Evolutionary conservation across 1,140 invertebrate genomes (phyloP).

Genomic region (Nixonia krombeini): DNA sequence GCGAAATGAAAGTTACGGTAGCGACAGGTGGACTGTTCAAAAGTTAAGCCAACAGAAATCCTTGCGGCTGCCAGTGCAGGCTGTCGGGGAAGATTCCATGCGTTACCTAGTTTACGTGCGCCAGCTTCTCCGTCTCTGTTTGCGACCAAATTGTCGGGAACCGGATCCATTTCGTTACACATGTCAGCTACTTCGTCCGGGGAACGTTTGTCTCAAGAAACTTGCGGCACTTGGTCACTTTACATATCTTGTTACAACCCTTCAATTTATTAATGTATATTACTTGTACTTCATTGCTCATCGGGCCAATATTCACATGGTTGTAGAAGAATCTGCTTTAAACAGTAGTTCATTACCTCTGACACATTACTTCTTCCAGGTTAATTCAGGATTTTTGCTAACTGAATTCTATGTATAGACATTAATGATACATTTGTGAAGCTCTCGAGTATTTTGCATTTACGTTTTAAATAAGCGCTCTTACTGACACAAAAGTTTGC

Average conservation of each 20-base stretch:
- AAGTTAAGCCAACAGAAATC: constrained; percentile 40
- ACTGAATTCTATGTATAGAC: too few species aligned
- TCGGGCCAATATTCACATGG: background rate
- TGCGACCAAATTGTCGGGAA: constrained; percentile 30
- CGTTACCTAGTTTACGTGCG: background rate
- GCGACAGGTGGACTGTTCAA: constrained; percentile 38
- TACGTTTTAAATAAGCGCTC: too few species aligned
- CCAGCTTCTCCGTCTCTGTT: constrained; percentile 15
- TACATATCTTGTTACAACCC: too few species aligned
- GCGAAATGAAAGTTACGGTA: constrained; percentile 31
- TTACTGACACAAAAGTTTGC: too few species aligned
- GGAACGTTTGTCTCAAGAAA: background rate
- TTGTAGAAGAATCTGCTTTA: too few species aligned
- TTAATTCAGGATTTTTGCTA: too few species aligned
- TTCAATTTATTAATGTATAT: too few species aligned
- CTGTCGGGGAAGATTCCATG: constrained; percentile 10
- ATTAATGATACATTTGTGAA: too few species aligned
- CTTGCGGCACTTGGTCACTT: background rate
- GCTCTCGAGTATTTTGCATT: too few species aligned
- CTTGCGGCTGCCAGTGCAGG: constrained; percentile 21
- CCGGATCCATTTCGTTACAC: constrained; percentile 23
- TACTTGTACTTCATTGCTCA: too few species aligned
- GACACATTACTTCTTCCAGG: too few species aligned
- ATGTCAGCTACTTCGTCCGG: constrained; percentile 15
- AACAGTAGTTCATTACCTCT: too few species aligned